Base-by-base conservation (phyloP, 2,113 vertebrate species). In the Collichthys lucidus region DNA sequence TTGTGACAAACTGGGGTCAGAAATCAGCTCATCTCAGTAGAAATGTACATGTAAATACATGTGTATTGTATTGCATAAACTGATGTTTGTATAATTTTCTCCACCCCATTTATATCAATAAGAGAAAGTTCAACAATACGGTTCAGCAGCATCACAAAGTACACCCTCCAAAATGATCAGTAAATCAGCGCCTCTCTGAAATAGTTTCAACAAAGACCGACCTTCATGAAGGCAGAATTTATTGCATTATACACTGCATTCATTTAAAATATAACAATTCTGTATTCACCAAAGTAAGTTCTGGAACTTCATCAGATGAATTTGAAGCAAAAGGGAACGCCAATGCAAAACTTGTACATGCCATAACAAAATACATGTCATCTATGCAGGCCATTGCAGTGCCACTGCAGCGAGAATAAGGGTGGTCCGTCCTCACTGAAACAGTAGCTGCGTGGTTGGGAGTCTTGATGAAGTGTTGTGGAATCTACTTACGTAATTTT, bases 401-500 rank as follows among this genome's bases (percentile, higher is more conserved):
- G 49, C 26, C 31, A 56, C 80, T 84, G 71, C 73, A 60, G 47
- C 35, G 79, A 65, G 57, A 74, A 22, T 16, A 53, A 8, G 66
- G 29, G 31, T 69, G 76, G 75, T 84, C 65, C 63, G 49, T 20
- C 60, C 73, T 67, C 31, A 20, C 47, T 49, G 50, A 61, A 78
- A 72, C 79, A 68, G 59, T 14, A 53, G 74, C 71, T 72, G 24
- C 56, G n/a, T 60, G 19, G 50, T 59, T 68, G 4, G 57, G 68
- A 61, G 47, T 46, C 46, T 71, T 68, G 62, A 85, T 49, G 31
- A 83, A 50, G 67, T 72, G 65, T 74, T 47, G 19, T 84, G 83
- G 83, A 76, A 82, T 86, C 71, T 40, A 3, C 59, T 82, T 63
- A 50, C 20, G 55, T 83, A 60, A 69, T 74, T 44, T 67, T 72